Base-by-base conservation (phyloP, 2,888 invertebrate genomes). In the Lasiommata megera region DNA sequence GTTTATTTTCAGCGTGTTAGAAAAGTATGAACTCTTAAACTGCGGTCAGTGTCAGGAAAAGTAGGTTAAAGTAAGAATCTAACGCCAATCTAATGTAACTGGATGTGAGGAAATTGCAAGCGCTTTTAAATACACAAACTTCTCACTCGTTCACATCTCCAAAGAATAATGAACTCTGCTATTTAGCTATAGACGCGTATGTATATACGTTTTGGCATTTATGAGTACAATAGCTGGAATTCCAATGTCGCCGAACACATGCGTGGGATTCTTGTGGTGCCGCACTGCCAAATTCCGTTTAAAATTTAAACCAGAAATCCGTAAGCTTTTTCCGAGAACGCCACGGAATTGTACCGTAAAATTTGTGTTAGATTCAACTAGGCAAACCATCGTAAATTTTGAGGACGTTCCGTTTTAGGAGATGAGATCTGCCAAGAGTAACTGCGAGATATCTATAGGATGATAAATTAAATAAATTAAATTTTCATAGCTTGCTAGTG, bases 261-360 rank as follows among this genome's bases (percentile, higher is more conserved):
- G 44, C 9, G 44, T 28, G 44, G 44, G 8, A 5, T 41, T 41
- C 41, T 18, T 18, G 44, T 14, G 14, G 28, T 12, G 14, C 12
- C 12, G 23, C 41, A 28, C 28, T 44, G 44, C 44, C 28, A 44
- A 14, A 44, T 29, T 29, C 28, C 12, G 44, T 28, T 44, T 44
- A 28, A 44, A 44, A 12, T 44, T 28, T 44, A 44, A 44, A 44
- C 12, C 28, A 8, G 28, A 28, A 44, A 28, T 9, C 28, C 44
- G 44, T 29, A 44, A 44, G 44, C 44, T 29, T 44, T 44, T 44
- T 44, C 28, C 44, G 9, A 5, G 14, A 14, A 14, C 28, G 44
- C 44, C 14, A 44, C 28, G 28, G 8, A 29, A 9, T 44, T 29
- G 14, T 44, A 29, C 28, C 28, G 28, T 44, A 43, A 43, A 43